These are phyloP conservation scores for Caerostris darwini DNA, from an alignment of 1,140 invertebrate species.

Conservation along the genomic window DNA sequence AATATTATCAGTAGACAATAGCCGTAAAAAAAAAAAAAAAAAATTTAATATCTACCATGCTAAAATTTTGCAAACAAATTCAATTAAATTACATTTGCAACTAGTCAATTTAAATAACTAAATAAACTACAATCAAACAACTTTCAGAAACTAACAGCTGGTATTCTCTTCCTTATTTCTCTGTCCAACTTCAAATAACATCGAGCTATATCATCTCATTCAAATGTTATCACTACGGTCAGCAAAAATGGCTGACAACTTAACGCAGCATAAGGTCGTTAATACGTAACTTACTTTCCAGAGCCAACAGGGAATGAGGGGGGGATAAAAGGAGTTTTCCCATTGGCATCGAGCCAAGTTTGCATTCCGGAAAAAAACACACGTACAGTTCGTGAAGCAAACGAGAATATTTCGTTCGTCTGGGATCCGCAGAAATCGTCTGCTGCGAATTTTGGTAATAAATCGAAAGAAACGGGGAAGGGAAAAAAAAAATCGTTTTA, in stretches of 20 bases:
- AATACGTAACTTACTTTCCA: slow-evolving; percentile 55
- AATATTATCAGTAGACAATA: too few species aligned
- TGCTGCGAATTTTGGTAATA: not conserved
- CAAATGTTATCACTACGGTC: not conserved
- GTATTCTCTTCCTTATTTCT: not conserved
- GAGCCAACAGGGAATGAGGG: not conserved
- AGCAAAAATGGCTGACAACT: slow-evolving; percentile 15
- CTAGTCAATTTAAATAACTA: too few species aligned
- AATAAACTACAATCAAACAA: not conserved
- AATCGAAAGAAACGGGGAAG: not conserved
- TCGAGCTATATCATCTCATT: not conserved
- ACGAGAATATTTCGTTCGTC: not conserved
- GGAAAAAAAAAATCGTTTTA: not conserved
- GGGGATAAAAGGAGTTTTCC: not conserved
- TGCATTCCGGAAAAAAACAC: slow-evolving; percentile 4
- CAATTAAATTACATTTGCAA: too few species aligned
- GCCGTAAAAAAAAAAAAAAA: too few species aligned
- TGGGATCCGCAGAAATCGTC: not conserved
- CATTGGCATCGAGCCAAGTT: slow-evolving; percentile 23
- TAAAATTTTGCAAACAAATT: too few species aligned
- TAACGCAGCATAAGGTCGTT: not conserved
- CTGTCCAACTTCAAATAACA: not conserved
- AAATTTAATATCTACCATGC: too few species aligned
- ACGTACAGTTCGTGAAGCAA: not conserved
- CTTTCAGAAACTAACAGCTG: not conserved